Evolutionary conservation across 2,113 vertebrate species (phyloP), one percentile per base, ranked within the genome.

Genomic region (Plestiodon gilberti): DNA sequence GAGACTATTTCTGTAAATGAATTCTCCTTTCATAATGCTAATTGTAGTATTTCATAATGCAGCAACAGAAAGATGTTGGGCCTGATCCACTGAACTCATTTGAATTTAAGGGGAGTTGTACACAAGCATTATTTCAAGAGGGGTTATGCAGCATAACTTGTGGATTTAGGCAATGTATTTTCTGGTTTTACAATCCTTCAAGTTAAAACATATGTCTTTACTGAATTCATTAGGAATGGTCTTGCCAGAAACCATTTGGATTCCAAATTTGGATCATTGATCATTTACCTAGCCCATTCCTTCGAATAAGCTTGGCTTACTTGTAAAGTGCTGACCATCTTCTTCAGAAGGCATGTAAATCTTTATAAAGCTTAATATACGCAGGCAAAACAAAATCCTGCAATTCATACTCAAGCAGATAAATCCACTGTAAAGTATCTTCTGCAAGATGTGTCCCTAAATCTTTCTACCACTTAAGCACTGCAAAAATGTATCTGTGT

Each of bases 291-390:
- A 91, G 38, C 0, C n/a, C 33, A 23, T 71, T 91, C n/a, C n/a
- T n/a, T 59, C 64, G 81, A 90, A 91, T 87, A 86, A 88, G n/a
- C 81, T 35, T 86, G 85, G 38, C 35, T 87, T 88, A 86, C 62
- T 92, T 81, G 61, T 71, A 64, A 62, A 82, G 15, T 82, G 86
- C 88, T 83, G 52, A 43, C 11, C 83, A 86, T 87, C 94, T 93
- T 90, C 89, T 88, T 89, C 88, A 89, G 33, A 90, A 90, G 75
- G 40, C 85, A 78, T 83, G 59, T 88, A 71, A 81, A 88, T 91
- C 74, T 86, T 85, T 90, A 88, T 87, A 89, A 90, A 80, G 81
- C 70, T 71, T 43, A 89, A 90, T 90, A 91, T 64, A 64, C 8
- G n/a, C 40, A 35, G 57, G 61, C 38, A 22, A 48, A 48, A 4